Percentiles rank a stretch among this genome's conserved stretches.
Conservation (phyloP, 30 jellyfish, hydroid and myxozoan species). For the Pelagia noctiluca region DNA sequence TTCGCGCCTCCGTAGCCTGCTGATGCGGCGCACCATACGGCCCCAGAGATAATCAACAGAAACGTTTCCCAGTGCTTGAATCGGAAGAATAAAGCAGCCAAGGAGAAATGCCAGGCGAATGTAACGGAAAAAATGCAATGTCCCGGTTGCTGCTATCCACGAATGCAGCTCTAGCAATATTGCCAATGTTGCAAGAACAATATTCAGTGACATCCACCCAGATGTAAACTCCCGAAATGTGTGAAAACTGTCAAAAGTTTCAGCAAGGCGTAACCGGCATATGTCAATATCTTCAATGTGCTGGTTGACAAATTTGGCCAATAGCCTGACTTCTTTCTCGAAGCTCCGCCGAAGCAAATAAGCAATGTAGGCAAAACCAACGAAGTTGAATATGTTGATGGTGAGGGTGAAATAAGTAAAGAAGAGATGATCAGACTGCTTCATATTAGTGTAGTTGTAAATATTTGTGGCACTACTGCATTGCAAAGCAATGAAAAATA, state of each 20-base stretch:
- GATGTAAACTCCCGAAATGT: conserved; percentile 96
- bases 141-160: conserved; percentile 86
- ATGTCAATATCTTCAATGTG: conserved; percentile 89
- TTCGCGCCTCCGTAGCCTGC: conserved; percentile 88
- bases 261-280: conserved; percentile 97
- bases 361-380: conserved; percentile 89
- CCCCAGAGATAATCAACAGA: conserved; percentile 96
- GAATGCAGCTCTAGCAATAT: conserved; percentile 89
- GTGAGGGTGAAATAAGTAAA: conserved; percentile 75
- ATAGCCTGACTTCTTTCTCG: conserved; percentile 96
- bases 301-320: conserved; percentile 72
- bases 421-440: conserved; percentile 68
- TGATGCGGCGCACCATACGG: conserved; percentile 92
- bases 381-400: conserved; percentile 89
- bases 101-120: conserved; percentile 86
- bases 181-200: conserved; percentile 80
- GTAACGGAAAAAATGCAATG: conserved; percentile 77
- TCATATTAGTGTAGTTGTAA: conserved; percentile 77
- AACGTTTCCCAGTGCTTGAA: conserved; percentile 93
- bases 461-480: conserved; percentile 77
- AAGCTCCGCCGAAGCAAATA: conserved; percentile 91
- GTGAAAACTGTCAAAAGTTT: conserved; percentile 93
- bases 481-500: conserved; percentile 87
- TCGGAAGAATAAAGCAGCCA: conserved; percentile 91
- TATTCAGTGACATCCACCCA: conserved; percentile 98